Conservation (phyloP, 2,113 vertebrate species). For the Corvus cornix region DNA sequence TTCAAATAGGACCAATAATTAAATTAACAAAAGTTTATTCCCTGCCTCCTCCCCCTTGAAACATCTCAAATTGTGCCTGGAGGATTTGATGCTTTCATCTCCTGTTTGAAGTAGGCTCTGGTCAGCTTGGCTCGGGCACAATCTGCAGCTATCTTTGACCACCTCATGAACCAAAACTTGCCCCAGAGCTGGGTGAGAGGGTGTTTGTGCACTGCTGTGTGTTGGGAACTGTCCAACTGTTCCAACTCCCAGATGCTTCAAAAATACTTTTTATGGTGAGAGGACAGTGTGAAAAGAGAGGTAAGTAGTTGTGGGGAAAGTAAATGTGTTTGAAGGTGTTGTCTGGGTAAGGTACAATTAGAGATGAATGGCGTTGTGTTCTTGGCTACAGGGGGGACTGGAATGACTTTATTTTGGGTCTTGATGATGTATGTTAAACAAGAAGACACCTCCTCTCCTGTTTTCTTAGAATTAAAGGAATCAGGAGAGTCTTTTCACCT, state of each 20-base stretch:
- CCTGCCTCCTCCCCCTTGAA: neutral
- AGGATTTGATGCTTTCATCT: neutral
- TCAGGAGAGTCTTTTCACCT: neutral
- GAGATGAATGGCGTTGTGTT: neutral
- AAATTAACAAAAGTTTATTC: neutral
- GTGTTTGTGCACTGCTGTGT: fast-evolving
- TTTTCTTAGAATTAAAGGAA: neutral
- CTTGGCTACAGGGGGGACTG: neutral
- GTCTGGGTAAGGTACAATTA: neutral
- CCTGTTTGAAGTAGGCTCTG: neutral
- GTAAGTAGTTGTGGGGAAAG: neutral
- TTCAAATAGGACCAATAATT: neutral
- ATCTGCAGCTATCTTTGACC: neutral
- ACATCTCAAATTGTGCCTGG: neutral
- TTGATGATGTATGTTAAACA: neutral
- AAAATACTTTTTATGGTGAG: neutral
- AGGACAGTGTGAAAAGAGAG: neutral
- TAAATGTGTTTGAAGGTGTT: neutral
- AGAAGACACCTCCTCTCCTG: fast-evolving
- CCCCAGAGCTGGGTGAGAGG: neutral
- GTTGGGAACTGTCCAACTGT: fast-evolving
- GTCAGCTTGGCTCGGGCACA: neutral
- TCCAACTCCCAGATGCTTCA: neutral
- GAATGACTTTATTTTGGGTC: neutral
- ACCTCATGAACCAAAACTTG: fast-evolving